Evolutionary conservation across 1,140 invertebrate genomes (phyloP).

Genomic region (Drosophila parabipectinata): DNA sequence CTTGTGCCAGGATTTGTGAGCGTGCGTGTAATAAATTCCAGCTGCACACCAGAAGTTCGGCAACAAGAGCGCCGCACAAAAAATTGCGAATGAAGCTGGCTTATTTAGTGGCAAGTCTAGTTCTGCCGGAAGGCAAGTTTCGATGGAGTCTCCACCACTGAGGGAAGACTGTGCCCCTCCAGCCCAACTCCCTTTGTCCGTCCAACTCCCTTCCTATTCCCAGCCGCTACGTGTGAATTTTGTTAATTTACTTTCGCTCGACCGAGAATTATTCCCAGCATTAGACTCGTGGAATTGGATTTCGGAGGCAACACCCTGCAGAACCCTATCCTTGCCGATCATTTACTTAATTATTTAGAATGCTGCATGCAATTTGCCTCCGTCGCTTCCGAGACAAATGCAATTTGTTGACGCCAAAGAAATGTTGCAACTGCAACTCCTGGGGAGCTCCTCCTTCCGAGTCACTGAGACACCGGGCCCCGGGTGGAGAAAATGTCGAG

Average conservation of each 20-base stretch:
- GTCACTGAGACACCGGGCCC: slow-evolving; percentile 3
- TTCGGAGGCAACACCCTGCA: background rate
- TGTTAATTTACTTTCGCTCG: slow-evolving; percentile 57
- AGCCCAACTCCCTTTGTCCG: background rate
- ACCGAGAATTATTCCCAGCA: slow-evolving; percentile 32
- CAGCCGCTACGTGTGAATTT: slow-evolving; percentile 45
- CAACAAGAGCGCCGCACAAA: slow-evolving; percentile 22
- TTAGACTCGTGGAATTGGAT: slow-evolving; percentile 56
- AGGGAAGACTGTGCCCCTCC: background rate
- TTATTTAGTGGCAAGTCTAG: slow-evolving; percentile 61
- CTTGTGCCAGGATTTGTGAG: background rate
- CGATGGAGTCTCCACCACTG: slow-evolving; percentile 3
- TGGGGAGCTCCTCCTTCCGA: slow-evolving; percentile 2
- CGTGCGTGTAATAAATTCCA: slow-evolving; percentile 61
- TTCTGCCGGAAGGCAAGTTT: slow-evolving; percentile 19
- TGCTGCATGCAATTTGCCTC: slow-evolving; percentile 47
- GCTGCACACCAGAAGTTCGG: slow-evolving; percentile 51
- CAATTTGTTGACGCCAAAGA: slow-evolving; percentile 48
- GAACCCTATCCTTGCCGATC: slow-evolving; percentile 2
- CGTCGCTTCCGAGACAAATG: slow-evolving; percentile 26
- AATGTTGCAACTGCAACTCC: slow-evolving; percentile 5
- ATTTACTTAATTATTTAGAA: slow-evolving; percentile 72
- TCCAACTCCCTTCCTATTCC: too few relatives aligned
- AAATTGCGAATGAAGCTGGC: slow-evolving; percentile 25
- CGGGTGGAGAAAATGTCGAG: slow-evolving; percentile 22